Evolutionary conservation across 2,888 invertebrate species (phyloP), one percentile per base, ranked within the genome.

Genomic region (Oxystoma pomonae): DNA sequence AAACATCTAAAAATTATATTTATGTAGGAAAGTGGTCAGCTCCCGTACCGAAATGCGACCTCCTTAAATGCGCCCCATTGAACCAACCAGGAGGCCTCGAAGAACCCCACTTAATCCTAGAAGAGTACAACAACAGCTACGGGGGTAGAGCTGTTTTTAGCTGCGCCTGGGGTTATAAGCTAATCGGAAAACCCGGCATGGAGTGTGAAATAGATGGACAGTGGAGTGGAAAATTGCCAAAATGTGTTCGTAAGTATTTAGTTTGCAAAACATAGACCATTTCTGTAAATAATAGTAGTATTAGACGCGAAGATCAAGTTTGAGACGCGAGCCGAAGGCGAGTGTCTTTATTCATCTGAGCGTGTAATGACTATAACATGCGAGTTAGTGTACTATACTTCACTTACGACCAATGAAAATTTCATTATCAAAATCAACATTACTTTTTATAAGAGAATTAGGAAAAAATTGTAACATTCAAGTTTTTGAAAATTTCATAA

Each of bases 21-120:
- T n/a, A n/a, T n/a, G n/a, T 77, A 90, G 90, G 90, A 49, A 87
- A 86, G 76, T 93, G 93, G 93, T 92, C 92, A 59, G 83, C 87
- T 9, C 81, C 84, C 17, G 84, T 89, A 64, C 93, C 93, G 12
- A 84, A 82, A 55, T 93, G 93, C 78, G 87, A 87, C 75, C 86
- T 88, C 69, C 90, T 93, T n/a, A 85, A 87, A 70, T 94, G 94
- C 77, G 90, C 92, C 0, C 81, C 85, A 58, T 80, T 93, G 66
- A 85, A 85, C 67, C 80, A 90, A 0, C 82, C 85, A 55, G 82
- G 91, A 60, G 85, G 84, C 62, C 80, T 88, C 3, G 82, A 86
- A 55, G 90, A 90, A 71, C 86, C 90, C 0, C 90, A 90, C 76
- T 82, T 94, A 57, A 87, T 87, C 74, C 81, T 93, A 67, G 84